These are phyloP conservation scores for Erannis defoliaria DNA, from an alignment of 2,888 invertebrate species.

Conservation along the genomic window DNA sequence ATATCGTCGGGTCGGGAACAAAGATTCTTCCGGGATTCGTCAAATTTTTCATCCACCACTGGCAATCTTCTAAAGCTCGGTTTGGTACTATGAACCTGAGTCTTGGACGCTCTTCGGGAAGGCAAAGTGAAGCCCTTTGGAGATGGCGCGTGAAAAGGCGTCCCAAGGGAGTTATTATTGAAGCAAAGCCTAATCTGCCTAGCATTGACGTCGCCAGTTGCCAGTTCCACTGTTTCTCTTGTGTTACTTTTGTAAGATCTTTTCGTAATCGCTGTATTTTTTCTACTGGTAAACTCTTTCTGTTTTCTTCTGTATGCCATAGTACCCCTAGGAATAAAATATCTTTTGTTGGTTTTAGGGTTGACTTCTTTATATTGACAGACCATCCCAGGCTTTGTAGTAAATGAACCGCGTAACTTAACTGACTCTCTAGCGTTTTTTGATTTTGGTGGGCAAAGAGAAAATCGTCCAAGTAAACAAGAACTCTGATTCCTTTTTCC, in stretches of 20 bases:
- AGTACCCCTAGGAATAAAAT: conserved; percentile 42
- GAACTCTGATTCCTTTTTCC: conserved; percentile 24
- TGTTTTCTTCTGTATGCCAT: conserved; percentile 39
- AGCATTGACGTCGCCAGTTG: conserved; percentile 30
- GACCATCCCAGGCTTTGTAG: conserved; percentile 31
- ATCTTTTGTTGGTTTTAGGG: conserved; percentile 3
- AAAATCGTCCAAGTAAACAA: conserved; percentile 31
- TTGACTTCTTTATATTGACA: conserved; percentile 28
- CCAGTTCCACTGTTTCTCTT: conserved; percentile 31
- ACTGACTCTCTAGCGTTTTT: conserved; percentile 15
- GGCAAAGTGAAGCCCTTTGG: conserved; percentile 26
- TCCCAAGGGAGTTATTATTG: conserved; percentile 36
- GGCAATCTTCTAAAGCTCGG: conserved; percentile 26
- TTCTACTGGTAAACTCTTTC: conserved; percentile 23
- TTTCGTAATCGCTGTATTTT: conserved; percentile 19
- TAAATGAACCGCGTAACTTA: conserved; percentile 9
- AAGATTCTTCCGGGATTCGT: conserved; percentile 18
- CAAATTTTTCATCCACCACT: conserved; percentile 38
- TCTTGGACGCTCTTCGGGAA: conserved; percentile 13
- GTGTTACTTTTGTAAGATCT: conserved; percentile 2
- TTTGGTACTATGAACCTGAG: neutral
- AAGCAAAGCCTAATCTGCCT: conserved; percentile 39
- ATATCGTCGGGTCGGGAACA: conserved; percentile 23
- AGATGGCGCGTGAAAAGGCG: conserved; percentile 29
- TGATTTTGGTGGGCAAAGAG: conserved; percentile 36